phyloP scores from a whole-genome alignment of 2,797 vertebrate species.

The Muscicapa striata region DNA sequence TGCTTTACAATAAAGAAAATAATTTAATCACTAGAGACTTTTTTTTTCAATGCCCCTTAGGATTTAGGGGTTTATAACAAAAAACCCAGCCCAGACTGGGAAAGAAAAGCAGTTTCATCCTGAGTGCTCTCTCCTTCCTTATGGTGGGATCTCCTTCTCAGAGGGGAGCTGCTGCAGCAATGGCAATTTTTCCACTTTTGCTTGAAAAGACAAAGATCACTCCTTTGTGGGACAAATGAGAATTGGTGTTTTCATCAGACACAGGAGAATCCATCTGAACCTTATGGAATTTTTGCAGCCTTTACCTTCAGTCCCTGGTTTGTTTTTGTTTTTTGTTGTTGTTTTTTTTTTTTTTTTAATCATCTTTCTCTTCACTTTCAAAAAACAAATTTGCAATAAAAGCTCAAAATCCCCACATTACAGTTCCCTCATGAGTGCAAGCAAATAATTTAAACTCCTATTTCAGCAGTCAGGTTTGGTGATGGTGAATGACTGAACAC shows the following conservation, averaged over 20 bases:
- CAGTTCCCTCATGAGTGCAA: background rate
- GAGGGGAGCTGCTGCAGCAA: background rate
- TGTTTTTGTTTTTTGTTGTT: too few relatives aligned
- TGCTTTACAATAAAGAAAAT: background rate
- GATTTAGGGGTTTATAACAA: background rate
- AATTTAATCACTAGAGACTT: background rate
- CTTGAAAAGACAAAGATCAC: background rate
- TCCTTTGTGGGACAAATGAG: background rate
- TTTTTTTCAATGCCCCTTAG: background rate
- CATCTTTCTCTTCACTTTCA: background rate
- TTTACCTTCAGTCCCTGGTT: background rate
- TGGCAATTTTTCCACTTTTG: background rate
- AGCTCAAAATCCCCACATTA: background rate
- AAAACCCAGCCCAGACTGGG: background rate
- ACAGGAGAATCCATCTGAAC: background rate
- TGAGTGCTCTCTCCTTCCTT: background rate
- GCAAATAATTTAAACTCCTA: background rate
- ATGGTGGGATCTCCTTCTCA: background rate
- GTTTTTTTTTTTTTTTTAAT: background rate
- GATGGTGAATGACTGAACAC: background rate
- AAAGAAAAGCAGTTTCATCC: background rate
- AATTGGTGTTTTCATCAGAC: background rate
- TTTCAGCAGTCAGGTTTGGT: background rate
- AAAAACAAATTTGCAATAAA: background rate
- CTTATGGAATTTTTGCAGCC: background rate